Evolutionary conservation across 2,888 invertebrate species (phyloP), one percentile per base, ranked within the genome.

Genomic region (Ophioninae sp.): DNA sequence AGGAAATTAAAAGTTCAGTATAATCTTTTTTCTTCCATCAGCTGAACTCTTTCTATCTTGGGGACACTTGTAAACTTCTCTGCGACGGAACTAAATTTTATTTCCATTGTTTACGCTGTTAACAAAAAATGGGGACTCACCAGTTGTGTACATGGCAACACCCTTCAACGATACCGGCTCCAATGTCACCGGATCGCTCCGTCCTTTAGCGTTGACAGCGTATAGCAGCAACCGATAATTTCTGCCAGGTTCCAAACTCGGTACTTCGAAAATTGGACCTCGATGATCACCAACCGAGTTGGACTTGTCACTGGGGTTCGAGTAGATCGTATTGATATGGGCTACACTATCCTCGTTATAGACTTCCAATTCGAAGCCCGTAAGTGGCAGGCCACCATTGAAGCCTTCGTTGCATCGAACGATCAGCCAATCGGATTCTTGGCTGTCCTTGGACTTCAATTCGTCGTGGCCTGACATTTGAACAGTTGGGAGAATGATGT

Each of bases 321-420:
- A 81, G 85, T 88, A 90, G 79, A 92, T 87, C 75, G 90, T 91
- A 85, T 91, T 90, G 77, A 89, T 87, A 79, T 88, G 91, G 85
- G 89, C 88, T 76, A 89, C 89, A 85, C 88, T 92, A 80, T 92
- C 92, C 81, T 92, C 92, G 81, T 88, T 91, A 86, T 91, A 92
- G 68, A 92, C 88, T 85, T 91, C 91, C n/a, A 91, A 85, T 82
- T 91, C 91, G 85, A 90, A 91, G 86, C 91, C 90, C 80, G 95
- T 96, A 93, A 98, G 97, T 2, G 97, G 97, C 77, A 97, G 94
- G 13, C 97, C 97, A 70, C 97, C 97, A 89, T 97, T 97, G 93
- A 97, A 97, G 90, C 97, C 96, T 93, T 97, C 97, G 78, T 96
- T 95, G 93, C 98, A 98, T 88, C 97, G 97, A 78, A 98, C 97